Conservation (phyloP, 2,888 invertebrate genomes). For the Luperina nickerlii region DNA sequence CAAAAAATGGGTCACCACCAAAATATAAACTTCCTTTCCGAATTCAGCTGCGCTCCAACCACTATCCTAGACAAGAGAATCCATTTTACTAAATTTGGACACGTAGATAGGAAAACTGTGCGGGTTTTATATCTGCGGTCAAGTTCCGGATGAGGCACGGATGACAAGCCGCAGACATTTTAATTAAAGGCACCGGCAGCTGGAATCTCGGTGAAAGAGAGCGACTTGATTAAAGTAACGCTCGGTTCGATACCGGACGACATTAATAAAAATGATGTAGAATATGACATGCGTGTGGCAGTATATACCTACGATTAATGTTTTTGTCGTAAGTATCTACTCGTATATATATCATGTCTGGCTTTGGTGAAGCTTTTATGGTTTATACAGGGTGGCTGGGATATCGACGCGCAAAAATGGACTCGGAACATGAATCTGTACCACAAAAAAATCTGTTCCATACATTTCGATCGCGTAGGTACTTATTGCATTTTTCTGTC, state of each 20-base stretch:
- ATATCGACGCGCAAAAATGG: neutral
- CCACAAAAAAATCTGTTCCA: too few species aligned
- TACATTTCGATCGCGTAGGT: too few species aligned
- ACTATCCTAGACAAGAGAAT: conserved; percentile 32
- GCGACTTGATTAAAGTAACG: conserved; percentile 60
- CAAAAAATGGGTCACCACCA: conserved; percentile 21
- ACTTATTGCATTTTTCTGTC: too few species aligned
- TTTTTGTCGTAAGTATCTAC: neutral
- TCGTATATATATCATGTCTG: neutral
- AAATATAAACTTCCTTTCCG: conserved; percentile 21
- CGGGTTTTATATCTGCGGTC: conserved; percentile 64
- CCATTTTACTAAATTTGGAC: conserved; percentile 59
- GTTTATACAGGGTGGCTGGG: neutral
- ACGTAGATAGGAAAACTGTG: conserved; percentile 53
- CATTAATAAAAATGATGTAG: conserved; percentile 45
- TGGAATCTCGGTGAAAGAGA: conserved; percentile 51
- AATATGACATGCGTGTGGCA: conserved; percentile 6
- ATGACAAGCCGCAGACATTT: conserved; percentile 74
- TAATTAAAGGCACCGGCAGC: conserved; percentile 69
- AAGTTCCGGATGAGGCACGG: conserved; percentile 58
- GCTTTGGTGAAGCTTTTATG: neutral
- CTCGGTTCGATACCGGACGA: conserved; percentile 37
- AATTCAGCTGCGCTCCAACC: conserved; percentile 27
- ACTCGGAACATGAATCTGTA: neutral
- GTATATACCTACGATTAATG: neutral